A percentile compares a stretch with the other conserved stretches of the same genome.
Conservation (phyloP, 1,140 invertebrate species). For the Odontomachus brunneus region DNA sequence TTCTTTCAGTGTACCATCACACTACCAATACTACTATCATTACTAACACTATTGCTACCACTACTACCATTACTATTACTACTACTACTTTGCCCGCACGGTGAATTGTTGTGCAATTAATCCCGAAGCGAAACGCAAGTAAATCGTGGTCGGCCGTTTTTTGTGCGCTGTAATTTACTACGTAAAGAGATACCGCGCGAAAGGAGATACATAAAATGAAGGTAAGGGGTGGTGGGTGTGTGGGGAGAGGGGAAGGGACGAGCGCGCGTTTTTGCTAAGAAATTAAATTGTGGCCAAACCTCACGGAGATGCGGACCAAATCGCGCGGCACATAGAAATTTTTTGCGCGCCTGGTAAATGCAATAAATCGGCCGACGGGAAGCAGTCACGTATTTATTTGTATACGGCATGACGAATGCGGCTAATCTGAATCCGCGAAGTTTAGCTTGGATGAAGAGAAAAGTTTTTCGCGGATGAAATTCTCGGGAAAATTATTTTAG, state of each 20-base stretch:
- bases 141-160: constrained; percentile 30
- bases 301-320: constrained; percentile 2
- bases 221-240: not conserved
- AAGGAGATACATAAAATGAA: constrained; percentile 43
- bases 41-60: too few relatives aligned
- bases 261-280: constrained; percentile 39
- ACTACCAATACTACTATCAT: too few relatives aligned
- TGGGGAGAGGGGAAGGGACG: too few relatives aligned
- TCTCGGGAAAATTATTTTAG: constrained; percentile 29
- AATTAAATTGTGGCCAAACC: constrained; percentile 49
- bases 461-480: constrained; percentile 35
- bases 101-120: constrained; percentile 44
- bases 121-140: constrained; percentile 28
- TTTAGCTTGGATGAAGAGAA: not conserved
- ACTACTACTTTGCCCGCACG: not conserved
- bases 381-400: constrained; percentile 50
- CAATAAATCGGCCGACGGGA: constrained; percentile 28
- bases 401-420: constrained; percentile 38
- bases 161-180: constrained; percentile 45
- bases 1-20: too few relatives aligned
- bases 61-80: too few relatives aligned
- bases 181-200: constrained; percentile 37
- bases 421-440: constrained; percentile 13
- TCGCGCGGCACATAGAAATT: not conserved
- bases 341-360: constrained; percentile 28